A percentile compares a stretch with the other conserved stretches of the same genome.
Evolutionary conservation across 2,888 invertebrate genomes (phyloP).

Genomic region (Perizoma affinitatum): DNA sequence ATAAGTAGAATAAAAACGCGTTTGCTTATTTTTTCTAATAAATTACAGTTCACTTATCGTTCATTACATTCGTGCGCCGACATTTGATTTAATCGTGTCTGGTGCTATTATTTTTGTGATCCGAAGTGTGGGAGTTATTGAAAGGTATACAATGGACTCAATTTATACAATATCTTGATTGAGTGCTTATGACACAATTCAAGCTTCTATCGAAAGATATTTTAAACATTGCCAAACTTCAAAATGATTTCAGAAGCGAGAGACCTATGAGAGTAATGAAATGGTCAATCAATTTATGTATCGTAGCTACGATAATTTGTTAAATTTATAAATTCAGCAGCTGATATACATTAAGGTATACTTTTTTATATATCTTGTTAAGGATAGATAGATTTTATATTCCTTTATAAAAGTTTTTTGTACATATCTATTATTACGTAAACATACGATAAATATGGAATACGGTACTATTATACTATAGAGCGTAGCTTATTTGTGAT

Average conservation of each 20-base stretch:
- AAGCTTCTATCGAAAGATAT: constrained; percentile 11
- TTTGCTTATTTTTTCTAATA: too few species aligned
- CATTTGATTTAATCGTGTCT: neutral
- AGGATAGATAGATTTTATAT: too few species aligned
- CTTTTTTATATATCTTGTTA: too few species aligned
- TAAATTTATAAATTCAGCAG: neutral
- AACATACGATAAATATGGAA: too few species aligned
- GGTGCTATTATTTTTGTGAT: constrained; percentile 18
- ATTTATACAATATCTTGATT: constrained; percentile 32
- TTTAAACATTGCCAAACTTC: constrained; percentile 17
- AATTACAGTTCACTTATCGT: too few species aligned
- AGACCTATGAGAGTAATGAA: too few species aligned
- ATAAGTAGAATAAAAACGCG: too few species aligned
- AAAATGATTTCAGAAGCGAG: constrained; percentile 8
- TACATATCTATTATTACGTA: too few species aligned
- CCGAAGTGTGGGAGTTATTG: constrained; percentile 35
- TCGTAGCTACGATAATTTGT: neutral
- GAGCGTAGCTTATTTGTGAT: too few species aligned
- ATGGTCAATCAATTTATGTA: constrained; percentile 9
- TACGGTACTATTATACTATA: too few species aligned
- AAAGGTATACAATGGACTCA: constrained; percentile 32
- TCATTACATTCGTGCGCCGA: neutral
- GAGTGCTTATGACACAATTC: constrained; percentile 19
- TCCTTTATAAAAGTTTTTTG: too few species aligned
- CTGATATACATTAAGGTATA: too few species aligned